These are phyloP conservation scores for Limnothrissa miodon DNA, from an alignment of 2,113 vertebrate species.

Conservation along the genomic window DNA sequence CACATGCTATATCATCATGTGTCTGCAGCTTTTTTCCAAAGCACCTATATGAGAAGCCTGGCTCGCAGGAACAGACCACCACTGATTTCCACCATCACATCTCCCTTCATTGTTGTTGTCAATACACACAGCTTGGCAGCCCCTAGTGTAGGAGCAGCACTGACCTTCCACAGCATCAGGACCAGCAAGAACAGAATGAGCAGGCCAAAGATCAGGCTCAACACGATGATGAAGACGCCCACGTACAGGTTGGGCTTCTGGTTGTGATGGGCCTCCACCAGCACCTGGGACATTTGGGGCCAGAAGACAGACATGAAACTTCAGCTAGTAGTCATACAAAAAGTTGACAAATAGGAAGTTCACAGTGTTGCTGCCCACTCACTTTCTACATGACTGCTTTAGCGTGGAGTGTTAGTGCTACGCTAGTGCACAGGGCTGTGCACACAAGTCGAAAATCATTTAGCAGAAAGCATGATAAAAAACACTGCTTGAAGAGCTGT, in stretches of 20 bases:
- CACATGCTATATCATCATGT: no score
- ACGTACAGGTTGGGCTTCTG: slow-evolving; percentile 76
- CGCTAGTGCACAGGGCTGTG: neutral
- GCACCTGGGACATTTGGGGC: slow-evolving; percentile 66
- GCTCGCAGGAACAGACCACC: neutral
- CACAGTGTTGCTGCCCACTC: neutral
- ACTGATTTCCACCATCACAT: neutral
- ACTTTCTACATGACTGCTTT: neutral
- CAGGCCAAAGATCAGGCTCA: slow-evolving; percentile 80
- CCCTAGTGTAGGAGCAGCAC: slow-evolving; percentile 11
- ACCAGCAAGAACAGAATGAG: slow-evolving; percentile 78
- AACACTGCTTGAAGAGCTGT: neutral
- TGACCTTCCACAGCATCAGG: slow-evolving; percentile 87
- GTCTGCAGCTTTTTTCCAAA: neutral
- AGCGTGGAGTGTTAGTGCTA: neutral
- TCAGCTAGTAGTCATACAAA: no score
- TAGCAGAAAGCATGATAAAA: neutral
- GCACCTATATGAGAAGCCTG: neutral
- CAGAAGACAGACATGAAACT: neutral
- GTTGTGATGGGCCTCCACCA: slow-evolving; percentile 81
- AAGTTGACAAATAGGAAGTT: neutral
- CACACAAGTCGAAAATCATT: neutral
- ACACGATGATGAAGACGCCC: slow-evolving; percentile 71
- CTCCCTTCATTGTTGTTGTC: neutral
- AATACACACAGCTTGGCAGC: neutral